Evolutionary conservation across 92 coral and sea anemone genomes (phyloP).

Genomic region (Muricea muricata): DNA sequence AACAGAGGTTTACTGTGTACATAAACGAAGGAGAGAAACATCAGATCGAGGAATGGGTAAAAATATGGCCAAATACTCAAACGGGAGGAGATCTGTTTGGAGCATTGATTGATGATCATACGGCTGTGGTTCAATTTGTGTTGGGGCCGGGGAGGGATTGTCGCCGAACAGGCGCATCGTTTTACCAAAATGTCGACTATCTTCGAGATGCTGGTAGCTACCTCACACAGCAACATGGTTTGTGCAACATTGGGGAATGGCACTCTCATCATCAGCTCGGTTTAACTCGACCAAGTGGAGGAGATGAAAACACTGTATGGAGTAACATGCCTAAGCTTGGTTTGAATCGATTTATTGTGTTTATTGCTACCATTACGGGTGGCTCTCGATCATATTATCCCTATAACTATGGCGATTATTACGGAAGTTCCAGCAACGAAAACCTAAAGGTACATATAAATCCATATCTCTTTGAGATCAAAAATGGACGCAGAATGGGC

Average conservation of each 20-base stretch:
- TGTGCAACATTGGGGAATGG: slow-evolving; percentile 96
- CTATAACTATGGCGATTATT: not conserved
- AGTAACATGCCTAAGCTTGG: slow-evolving; percentile 80
- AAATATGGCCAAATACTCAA: slow-evolving; percentile 61
- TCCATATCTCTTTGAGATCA: slow-evolving; percentile 61
- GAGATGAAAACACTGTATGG: slow-evolving; percentile 91
- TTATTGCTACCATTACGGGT: slow-evolving; percentile 75
- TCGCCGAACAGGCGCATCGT: slow-evolving; percentile 67
- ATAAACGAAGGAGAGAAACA: slow-evolving; percentile 70
- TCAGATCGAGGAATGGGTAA: slow-evolving; percentile 71
- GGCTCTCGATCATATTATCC: not conserved
- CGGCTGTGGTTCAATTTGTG: slow-evolving; percentile 78
- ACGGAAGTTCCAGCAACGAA: not conserved
- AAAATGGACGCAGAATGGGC: not conserved
- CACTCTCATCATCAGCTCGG: slow-evolving; percentile 88
- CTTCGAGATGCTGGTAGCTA: slow-evolving; percentile 67
- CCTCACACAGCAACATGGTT: slow-evolving; percentile 71
- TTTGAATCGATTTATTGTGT: slow-evolving; percentile 72
- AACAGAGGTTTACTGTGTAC: slow-evolving; percentile 49
- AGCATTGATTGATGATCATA: slow-evolving; percentile 77
- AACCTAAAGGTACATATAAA: slow-evolving; percentile 37
- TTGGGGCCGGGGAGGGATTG: slow-evolving; percentile 83
- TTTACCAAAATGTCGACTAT: slow-evolving; percentile 81
- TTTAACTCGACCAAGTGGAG: slow-evolving; percentile 81
- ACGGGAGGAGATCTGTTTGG: slow-evolving; percentile 96